phyloP scores from a whole-genome alignment of 2,113 vertebrate species.

The Trogon surrucura region DNA sequence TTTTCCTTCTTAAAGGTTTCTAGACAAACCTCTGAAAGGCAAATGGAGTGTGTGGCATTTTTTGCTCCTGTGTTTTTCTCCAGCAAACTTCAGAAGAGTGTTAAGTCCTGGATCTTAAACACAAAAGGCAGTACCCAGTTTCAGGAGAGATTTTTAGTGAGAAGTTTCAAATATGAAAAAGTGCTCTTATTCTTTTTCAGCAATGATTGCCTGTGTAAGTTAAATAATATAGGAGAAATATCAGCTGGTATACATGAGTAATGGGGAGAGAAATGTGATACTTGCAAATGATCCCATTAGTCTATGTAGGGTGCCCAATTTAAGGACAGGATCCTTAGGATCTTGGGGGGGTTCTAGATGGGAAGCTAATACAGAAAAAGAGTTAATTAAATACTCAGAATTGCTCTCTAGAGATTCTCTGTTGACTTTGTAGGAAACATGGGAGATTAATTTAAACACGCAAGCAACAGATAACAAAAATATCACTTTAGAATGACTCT shows the following conservation, averaged over 20 bases:
- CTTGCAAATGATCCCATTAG: background rate
- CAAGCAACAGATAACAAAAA: background rate
- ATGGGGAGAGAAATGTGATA: background rate
- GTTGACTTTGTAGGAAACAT: background rate
- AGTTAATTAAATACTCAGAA: background rate
- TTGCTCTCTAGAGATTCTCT: background rate
- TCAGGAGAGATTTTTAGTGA: background rate
- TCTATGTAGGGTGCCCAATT: background rate
- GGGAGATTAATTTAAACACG: background rate
- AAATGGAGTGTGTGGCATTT: background rate
- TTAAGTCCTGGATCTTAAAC: background rate
- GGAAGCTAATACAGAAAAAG: background rate
- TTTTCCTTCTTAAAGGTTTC: background rate
- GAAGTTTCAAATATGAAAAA: background rate
- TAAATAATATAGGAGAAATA: background rate
- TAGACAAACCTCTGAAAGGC: background rate
- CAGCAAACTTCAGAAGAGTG: background rate
- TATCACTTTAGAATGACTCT: background rate
- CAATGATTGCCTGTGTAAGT: background rate
- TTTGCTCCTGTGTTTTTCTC: background rate
- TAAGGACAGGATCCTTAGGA: background rate
- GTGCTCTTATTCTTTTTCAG: background rate
- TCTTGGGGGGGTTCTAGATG: background rate
- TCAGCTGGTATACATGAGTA: background rate
- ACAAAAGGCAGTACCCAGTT: background rate